Evolutionary conservation across 2,797 vertebrate species (phyloP).

Genomic region (Cynodonichthys magdalenae): DNA sequence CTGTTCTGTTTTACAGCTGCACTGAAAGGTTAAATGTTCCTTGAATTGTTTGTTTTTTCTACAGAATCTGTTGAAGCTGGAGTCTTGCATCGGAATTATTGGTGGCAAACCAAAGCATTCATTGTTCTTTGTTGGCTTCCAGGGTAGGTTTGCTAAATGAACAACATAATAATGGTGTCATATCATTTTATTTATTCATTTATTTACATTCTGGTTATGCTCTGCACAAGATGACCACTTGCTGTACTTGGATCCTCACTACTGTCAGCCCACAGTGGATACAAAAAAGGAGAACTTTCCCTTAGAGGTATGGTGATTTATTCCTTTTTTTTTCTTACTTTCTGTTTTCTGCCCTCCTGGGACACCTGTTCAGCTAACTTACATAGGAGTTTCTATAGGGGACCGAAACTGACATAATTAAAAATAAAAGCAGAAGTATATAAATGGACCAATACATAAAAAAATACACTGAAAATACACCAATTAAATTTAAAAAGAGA

Average conservation of each 20-base stretch:
- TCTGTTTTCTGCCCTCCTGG: conserved; percentile 16
- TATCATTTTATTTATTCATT: neutral
- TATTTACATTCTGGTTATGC: neutral
- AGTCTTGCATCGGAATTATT: conserved; percentile 89
- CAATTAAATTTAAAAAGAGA: too few relatives aligned
- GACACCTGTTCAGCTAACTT: neutral
- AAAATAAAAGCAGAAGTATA: too few relatives aligned
- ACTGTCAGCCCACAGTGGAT: conserved; percentile 88
- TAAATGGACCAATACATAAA: too few relatives aligned
- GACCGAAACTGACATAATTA: too few relatives aligned
- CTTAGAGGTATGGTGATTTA: conserved; percentile 79
- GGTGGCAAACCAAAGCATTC: conserved; percentile 93
- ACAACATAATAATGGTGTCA: neutral
- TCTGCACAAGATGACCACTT: conserved; percentile 83
- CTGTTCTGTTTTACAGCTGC: neutral
- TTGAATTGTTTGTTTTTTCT: neutral
- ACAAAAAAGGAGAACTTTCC: conserved; percentile 81
- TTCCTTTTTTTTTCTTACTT: conserved; percentile 12
- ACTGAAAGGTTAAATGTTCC: neutral
- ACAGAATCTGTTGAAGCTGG: conserved; percentile 86
- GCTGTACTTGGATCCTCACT: conserved; percentile 92
- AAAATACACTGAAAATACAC: too few relatives aligned
- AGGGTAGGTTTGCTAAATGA: conserved; percentile 77
- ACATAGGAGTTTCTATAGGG: too few relatives aligned
- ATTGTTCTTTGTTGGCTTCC: conserved; percentile 90